phyloP scores from a whole-genome alignment of 1,140 invertebrate genomes.

The Andricus grossulariae region DNA sequence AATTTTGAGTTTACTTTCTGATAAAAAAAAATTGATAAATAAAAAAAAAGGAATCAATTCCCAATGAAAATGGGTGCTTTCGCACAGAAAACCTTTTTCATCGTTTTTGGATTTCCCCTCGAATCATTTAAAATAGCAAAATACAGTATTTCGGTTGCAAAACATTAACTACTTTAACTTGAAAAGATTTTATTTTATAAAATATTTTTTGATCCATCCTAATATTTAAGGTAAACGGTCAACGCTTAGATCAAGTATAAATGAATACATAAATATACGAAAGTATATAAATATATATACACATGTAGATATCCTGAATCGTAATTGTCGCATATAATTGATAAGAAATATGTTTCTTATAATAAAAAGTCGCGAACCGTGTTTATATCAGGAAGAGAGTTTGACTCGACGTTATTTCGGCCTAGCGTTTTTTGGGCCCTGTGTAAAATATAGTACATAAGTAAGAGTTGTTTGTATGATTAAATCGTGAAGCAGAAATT shows the following conservation, averaged over 20 bases:
- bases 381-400: slow-evolving; percentile 46
- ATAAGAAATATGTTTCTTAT: slow-evolving; percentile 33
- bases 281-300: slow-evolving; percentile 48
- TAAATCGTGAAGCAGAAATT: slow-evolving; percentile 50
- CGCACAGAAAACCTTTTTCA: too few species aligned
- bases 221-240: slow-evolving; percentile 49
- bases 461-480: slow-evolving; percentile 36
- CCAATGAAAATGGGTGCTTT: too few species aligned
- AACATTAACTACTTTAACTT: neutral
- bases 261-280: slow-evolving; percentile 43
- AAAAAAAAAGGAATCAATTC: too few species aligned
- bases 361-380: slow-evolving; percentile 13
- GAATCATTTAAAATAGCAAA: too few species aligned
- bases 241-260: slow-evolving; percentile 62
- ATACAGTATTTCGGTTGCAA: too few species aligned
- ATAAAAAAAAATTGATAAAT: too few species aligned
- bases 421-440: neutral
- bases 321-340: slow-evolving; percentile 26
- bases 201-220: slow-evolving; percentile 6
- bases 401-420: slow-evolving; percentile 36
- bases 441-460: slow-evolving; percentile 34
- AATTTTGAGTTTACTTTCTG: too few species aligned
- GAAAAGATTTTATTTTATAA: neutral
- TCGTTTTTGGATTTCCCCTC: too few species aligned
- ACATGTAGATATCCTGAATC: slow-evolving; percentile 32